Evolutionary conservation across 2,113 vertebrate genomes (phyloP), one percentile per base, ranked within the genome.

Genomic region (Caranx melampygus): DNA sequence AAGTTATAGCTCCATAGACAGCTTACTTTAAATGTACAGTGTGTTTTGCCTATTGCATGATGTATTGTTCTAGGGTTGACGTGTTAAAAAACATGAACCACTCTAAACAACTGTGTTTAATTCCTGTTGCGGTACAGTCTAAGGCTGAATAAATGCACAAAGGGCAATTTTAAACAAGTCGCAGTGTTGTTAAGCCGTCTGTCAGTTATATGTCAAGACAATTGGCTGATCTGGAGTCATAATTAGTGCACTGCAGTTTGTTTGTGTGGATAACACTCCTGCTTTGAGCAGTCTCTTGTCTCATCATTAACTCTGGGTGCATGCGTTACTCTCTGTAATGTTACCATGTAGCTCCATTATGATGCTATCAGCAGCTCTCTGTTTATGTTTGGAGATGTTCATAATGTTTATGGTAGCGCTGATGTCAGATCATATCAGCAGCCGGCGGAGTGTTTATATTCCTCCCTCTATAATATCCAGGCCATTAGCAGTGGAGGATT

Each of bases 141-240:
- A 2, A 10, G 3, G 5, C 37, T n/a, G 3, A 45, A 33, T 34
- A 47, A 45, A 51, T 26, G 44, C 42, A 52, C 45, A 51, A 59
- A 37, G 18, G 57, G 42, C 15, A 21, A 37, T 49, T 59, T 59
- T 12, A 44, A 47, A 12, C 26, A 15, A 31, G 21, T 12, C 31
- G n/a, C 16, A 49, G 16, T 21, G 42, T 31, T 6, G 54, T 10
- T 33, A 18, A 33, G 37, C 34, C 26, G n/a, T 72, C 42, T 47
- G 18, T 49, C 2, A 16, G 33, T 45, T 14, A 40, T 52, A 51
- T 52, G 16, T 26, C 44, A 47, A 21, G n/a, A 55, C 35, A 33
- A n/a, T 62, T 74, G 40, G 49, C 35, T 16, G 6, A 65, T 64
- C 51, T 44, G 21, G 21, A 64, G n/a, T 64, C 11, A 44, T 45